Evolutionary conservation across 2,797 vertebrate genomes (phyloP).

Genomic region (Phrynocephalus guinanensis): DNA sequence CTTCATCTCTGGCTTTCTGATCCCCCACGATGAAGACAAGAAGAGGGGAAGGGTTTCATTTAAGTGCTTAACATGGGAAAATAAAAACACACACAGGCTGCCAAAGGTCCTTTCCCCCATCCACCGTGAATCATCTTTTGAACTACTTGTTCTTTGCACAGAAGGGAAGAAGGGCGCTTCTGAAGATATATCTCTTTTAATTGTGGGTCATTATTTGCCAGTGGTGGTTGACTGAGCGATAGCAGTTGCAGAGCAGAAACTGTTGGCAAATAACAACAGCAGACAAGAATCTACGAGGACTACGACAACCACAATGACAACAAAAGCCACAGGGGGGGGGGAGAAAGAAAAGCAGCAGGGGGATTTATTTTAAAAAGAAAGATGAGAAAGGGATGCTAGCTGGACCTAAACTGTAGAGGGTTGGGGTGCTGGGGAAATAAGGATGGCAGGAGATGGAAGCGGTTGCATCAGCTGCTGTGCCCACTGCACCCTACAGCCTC

Average conservation of each 20-base stretch:
- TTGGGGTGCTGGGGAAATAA: not conserved
- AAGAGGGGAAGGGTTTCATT: not conserved
- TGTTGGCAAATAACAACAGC: not conserved
- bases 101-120: not conserved
- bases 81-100: too few species aligned
- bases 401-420: too few species aligned
- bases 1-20: not conserved
- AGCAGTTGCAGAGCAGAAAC: not conserved
- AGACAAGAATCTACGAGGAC: too few species aligned
- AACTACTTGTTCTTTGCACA: not conserved
- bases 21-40: not conserved
- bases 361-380: not conserved
- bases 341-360: not conserved
- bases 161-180: not conserved
- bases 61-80: too few species aligned
- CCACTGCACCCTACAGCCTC: not conserved
- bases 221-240: not conserved
- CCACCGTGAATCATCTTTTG: too few species aligned
- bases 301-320: too few species aligned
- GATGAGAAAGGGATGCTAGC: not conserved
- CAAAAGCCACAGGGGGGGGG: not conserved
- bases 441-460: not conserved
- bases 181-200: not conserved
- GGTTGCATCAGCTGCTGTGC: not conserved
- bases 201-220: not conserved